Base-by-base conservation (phyloP, 92 coral and sea anemone genomes). In the Virgularia gustaviana region DNA sequence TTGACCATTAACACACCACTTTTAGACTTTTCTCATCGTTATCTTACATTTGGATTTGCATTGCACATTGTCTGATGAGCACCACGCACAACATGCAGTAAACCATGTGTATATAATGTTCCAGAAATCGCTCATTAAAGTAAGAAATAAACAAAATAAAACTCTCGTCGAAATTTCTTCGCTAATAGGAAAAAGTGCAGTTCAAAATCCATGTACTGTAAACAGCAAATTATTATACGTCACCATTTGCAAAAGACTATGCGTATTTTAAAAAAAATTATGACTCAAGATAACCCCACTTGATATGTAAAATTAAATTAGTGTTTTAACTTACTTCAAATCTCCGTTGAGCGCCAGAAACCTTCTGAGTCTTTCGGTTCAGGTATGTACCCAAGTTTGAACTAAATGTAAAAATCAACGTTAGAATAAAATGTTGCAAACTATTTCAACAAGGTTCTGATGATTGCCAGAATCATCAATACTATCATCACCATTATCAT, bases 301-400 rank as follows among this genome's bases (percentile, higher is more conserved):
- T 15, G 15, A 47, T 47, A 19, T 15, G 55, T 15, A 15, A 47
- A 5, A 5, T 15, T 47, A 5, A 4, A 47, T 4, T 15, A 47
- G 55, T 47, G 31, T 52, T 52, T 11, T 11, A 22, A 38, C 61
- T 70, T 81, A 89, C 99, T 86, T 90, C 91, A 24, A 89, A 23
- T 62, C 96, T 80, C 51, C 89, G 75, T 25, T 86, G 78, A 15
- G 90, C 65, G 65, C 99, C 99, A 24, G 85, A 82, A 39, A 94
- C 80, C 70, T 76, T 76, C 30, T 78, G 43, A 63, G 79, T 76
- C 49, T 84, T 56, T 49, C 79, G 87, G 54, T 94, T 87, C 52
- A 94, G 68, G 15, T 89, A 87, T 5, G 87, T 72, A 62, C 83
- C 90, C 39, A 94, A 81, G 33, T 87, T 78, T 24, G 99, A 94